Evolutionary conservation across 2,888 invertebrate species (phyloP).

Genomic region (Drosophila falleni): DNA sequence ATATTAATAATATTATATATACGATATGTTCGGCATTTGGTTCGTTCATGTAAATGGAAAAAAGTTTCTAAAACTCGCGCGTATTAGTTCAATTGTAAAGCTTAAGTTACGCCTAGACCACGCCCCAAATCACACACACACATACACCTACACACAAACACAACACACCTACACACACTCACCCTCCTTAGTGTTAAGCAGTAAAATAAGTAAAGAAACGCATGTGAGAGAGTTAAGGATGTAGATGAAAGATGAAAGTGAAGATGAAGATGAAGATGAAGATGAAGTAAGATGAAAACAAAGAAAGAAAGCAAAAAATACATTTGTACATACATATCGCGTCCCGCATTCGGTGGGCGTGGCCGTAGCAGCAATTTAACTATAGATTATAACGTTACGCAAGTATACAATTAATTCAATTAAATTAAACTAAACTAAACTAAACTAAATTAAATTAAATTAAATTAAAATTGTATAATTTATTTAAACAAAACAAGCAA

Average conservation of each 20-base stretch:
- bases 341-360: conserved; percentile 70
- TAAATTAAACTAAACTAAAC: conserved; percentile 50
- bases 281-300: neutral
- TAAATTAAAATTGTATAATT: conserved; percentile 67
- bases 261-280: conserved; percentile 2
- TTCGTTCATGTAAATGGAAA: conserved; percentile 37
- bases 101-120: conserved; percentile 71
- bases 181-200: conserved; percentile 40
- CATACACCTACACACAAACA: neutral
- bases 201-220: conserved; percentile 5
- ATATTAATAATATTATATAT: neutral
- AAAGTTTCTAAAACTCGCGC: conserved; percentile 76
- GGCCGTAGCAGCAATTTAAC: conserved; percentile 71
- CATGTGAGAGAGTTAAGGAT: conserved; percentile 16
- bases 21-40: conserved; percentile 46
- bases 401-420: conserved; percentile 82
- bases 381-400: conserved; percentile 67
- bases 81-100: conserved; percentile 77
- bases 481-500: conserved; percentile 47
- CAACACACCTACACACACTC: conserved; percentile 27
- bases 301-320: conserved; percentile 77
- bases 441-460: conserved; percentile 54
- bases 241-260: conserved; percentile 16
- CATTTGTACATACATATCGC: conserved; percentile 81
- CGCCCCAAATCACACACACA: conserved; percentile 36